phyloP scores from a whole-genome alignment of 2,113 vertebrate species.

The Paraplagusia blochii region DNA sequence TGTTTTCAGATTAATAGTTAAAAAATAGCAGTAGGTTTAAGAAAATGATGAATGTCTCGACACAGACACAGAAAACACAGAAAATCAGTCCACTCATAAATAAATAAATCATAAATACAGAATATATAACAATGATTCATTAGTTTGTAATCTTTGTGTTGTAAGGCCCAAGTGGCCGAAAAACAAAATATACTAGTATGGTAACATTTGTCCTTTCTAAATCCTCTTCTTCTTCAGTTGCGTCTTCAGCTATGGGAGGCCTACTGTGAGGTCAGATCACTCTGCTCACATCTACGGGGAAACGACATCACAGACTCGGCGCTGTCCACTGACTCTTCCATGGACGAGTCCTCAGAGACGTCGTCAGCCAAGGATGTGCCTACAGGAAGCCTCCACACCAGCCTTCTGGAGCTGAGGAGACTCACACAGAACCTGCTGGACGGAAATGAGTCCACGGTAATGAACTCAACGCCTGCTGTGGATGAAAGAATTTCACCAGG shows the following conservation, averaged over 20 bases:
- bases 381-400: constrained; percentile 87
- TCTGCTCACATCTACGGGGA: constrained; percentile 95
- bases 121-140: too few species aligned
- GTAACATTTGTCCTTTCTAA: too few species aligned
- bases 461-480: constrained; percentile 25
- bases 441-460: constrained; percentile 91
- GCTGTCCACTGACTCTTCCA: constrained; percentile 94
- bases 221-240: constrained; percentile 70
- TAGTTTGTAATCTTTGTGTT: too few species aligned
- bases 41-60: too few species aligned
- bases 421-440: constrained; percentile 94
- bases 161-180: too few species aligned
- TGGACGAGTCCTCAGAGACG: constrained; percentile 98
- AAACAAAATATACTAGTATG: too few species aligned
- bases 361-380: constrained; percentile 94
- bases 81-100: too few species aligned
- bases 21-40: too few species aligned
- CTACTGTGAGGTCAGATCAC: constrained; percentile 91
- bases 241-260: constrained; percentile 97
- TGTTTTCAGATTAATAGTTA: too few species aligned
- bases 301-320: constrained; percentile 94
- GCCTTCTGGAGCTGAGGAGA: constrained; percentile 89
- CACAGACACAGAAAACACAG: too few species aligned
- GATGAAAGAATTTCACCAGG: not conserved
- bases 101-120: too few species aligned